Evolutionary conservation across 2,888 invertebrate species (phyloP).

Genomic region (Cremastobaeus sp.): DNA sequence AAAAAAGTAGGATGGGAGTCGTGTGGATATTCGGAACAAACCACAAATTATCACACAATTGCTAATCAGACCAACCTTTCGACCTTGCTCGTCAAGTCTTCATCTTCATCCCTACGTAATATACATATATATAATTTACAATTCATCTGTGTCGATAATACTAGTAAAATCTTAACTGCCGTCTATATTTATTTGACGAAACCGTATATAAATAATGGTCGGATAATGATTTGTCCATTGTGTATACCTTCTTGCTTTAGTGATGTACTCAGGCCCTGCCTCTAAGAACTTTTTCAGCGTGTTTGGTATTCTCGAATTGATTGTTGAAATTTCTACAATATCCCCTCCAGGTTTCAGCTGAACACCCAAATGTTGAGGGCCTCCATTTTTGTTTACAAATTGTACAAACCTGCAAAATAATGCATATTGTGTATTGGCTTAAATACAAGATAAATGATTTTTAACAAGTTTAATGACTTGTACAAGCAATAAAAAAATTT

Average conservation of each 20-base stretch:
- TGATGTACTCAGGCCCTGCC: constrained; percentile 78
- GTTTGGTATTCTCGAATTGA: constrained; percentile 81
- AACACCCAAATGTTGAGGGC: constrained; percentile 84
- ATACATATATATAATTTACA: constrained; percentile 16
- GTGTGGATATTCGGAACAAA: background rate
- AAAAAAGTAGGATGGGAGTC: too few relatives aligned
- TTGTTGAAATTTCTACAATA: constrained; percentile 82
- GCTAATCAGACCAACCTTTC: constrained; percentile 71
- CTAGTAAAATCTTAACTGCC: too few relatives aligned
- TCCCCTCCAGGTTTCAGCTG: constrained; percentile 83
- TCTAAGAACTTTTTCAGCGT: constrained; percentile 80
- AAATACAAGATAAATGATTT: too few relatives aligned
- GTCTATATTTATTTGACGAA: too few relatives aligned
- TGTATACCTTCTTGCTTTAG: constrained; percentile 81
- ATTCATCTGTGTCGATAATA: too few relatives aligned
- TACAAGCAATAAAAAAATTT: too few relatives aligned
- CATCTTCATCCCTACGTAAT: constrained; percentile 69
- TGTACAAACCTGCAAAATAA: constrained; percentile 82
- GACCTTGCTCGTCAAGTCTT: constrained; percentile 69
- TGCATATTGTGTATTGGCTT: background rate
- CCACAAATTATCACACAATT: constrained; percentile 28
- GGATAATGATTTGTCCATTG: too few relatives aligned
- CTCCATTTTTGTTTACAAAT: constrained; percentile 82
- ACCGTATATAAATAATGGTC: background rate
- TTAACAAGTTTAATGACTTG: too few relatives aligned